Evolutionary conservation across 2,797 vertebrate genomes (phyloP).

Genomic region (Myripristis murdjan): DNA sequence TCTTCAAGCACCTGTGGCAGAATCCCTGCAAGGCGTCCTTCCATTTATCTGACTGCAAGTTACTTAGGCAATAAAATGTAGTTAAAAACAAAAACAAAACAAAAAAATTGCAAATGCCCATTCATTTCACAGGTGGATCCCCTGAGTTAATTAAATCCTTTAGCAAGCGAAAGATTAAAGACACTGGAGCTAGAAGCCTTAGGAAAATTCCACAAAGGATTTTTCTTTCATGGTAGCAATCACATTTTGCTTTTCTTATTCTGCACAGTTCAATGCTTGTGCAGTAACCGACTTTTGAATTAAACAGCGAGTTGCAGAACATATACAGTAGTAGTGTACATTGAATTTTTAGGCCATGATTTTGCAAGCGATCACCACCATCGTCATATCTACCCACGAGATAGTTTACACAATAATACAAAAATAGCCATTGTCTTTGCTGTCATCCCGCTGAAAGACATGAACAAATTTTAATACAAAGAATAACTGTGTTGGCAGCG

Average conservation of each 20-base stretch:
- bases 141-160: too few relatives aligned
- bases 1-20: too few relatives aligned
- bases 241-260: too few relatives aligned
- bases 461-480: slow-evolving; percentile 51
- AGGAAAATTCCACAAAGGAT: neutral
- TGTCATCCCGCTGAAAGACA: slow-evolving; percentile 45
- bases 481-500: slow-evolving; percentile 42
- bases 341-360: neutral
- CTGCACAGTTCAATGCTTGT: too few relatives aligned
- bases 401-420: slow-evolving; percentile 27
- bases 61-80: too few relatives aligned
- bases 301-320: neutral
- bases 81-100: too few relatives aligned
- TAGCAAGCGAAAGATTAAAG: too few relatives aligned
- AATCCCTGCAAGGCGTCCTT: too few relatives aligned
- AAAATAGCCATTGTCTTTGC: slow-evolving; percentile 42
- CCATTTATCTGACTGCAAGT: too few relatives aligned
- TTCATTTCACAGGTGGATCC: too few relatives aligned
- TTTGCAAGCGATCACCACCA: neutral
- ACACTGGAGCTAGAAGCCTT: neutral
- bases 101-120: too few relatives aligned
- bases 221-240: neutral
- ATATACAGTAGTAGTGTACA: neutral
- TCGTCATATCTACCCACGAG: slow-evolving; percentile 32
- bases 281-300: neutral